These are phyloP conservation scores for Falco columbarius DNA, from an alignment of 2,797 vertebrate genomes.

Conservation along the genomic window DNA sequence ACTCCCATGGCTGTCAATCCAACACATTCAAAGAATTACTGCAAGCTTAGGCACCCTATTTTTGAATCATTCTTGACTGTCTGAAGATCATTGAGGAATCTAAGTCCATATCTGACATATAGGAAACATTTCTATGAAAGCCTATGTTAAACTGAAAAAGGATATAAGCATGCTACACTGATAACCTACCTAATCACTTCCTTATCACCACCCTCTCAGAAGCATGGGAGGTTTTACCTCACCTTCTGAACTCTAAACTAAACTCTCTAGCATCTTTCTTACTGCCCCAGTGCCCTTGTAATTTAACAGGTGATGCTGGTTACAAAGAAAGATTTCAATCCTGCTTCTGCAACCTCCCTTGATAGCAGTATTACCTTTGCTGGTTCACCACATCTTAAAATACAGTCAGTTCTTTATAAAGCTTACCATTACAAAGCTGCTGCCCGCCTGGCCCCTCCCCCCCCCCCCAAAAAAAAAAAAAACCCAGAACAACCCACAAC, in stretches of 20 bases:
- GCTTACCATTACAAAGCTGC: background rate
- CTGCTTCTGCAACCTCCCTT: background rate
- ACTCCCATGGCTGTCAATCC: background rate
- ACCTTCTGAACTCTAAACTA: background rate
- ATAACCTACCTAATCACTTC: background rate
- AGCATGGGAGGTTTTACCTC: background rate
- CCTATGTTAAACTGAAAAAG: background rate
- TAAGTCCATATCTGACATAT: background rate
- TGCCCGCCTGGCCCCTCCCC: too few relatives aligned
- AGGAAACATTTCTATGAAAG: background rate
- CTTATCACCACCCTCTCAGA: background rate
- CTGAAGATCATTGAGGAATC: background rate
- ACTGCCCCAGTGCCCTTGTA: background rate
- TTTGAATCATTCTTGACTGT: background rate
- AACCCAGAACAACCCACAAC: too few relatives aligned
- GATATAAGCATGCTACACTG: background rate
- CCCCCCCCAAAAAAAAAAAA: too few relatives aligned
- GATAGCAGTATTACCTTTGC: background rate
- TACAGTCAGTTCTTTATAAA: background rate
- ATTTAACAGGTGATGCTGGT: background rate
- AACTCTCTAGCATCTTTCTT: background rate
- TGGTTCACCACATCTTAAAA: background rate
- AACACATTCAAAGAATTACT: background rate
- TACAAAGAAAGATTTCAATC: background rate
- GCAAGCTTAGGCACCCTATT: background rate